Evolutionary conservation across 2,113 vertebrate genomes (phyloP).

Genomic region (Tragelaphus buxtoni): DNA sequence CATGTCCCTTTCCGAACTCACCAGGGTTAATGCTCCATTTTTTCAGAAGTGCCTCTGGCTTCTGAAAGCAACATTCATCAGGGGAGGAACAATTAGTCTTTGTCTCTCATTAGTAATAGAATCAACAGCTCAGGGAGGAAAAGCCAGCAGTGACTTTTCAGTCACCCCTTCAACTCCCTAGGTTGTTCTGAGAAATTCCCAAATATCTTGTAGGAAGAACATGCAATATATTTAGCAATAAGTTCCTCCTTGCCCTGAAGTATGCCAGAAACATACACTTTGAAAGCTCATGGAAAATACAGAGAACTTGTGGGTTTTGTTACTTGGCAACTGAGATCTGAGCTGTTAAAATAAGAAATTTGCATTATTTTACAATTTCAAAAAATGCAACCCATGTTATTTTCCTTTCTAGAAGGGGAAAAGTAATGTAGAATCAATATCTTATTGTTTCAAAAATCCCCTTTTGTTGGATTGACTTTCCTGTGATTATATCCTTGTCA

Average conservation of each 20-base stretch:
- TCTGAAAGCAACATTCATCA: conserved; percentile 51
- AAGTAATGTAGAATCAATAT: not conserved
- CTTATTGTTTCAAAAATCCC: not conserved
- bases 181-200: conserved; percentile 60
- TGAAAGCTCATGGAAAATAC: conserved; percentile 33
- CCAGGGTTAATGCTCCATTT: not conserved
- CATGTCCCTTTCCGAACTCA: not conserved
- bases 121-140: conserved; percentile 25
- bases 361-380: conserved; percentile 34
- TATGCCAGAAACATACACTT: conserved; percentile 34
- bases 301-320: conserved; percentile 62
- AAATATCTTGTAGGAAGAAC: conserved; percentile 46
- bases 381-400: conserved; percentile 17
- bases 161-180: not conserved
- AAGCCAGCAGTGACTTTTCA: conserved; percentile 44
- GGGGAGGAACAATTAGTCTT: conserved; percentile 54
- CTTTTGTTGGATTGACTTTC: not conserved
- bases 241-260: conserved; percentile 69
- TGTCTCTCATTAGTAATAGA: conserved; percentile 47
- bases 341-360: conserved; percentile 64
- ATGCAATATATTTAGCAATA: conserved; percentile 58
- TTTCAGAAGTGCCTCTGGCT: conserved; percentile 48
- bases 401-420: not conserved
- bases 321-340: conserved; percentile 65
- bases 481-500: not conserved